A percentile compares a stretch with the other conserved stretches of the same genome.
Conservation (phyloP, 2,113 vertebrate genomes). For the Cryptotis parvus region DNA sequence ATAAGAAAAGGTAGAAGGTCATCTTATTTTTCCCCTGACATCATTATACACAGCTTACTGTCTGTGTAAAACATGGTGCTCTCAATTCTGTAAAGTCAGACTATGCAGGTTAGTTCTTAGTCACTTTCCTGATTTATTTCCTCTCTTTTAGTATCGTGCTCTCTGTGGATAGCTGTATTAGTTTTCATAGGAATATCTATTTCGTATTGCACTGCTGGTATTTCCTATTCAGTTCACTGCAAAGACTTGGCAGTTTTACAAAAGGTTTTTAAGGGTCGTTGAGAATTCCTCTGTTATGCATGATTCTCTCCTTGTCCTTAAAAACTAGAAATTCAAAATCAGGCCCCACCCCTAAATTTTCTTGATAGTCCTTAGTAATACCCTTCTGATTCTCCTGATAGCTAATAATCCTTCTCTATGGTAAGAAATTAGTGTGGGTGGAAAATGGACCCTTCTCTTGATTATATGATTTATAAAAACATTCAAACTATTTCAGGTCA, state of each 20-base stretch:
- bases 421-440: not conserved
- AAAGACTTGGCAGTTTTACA: not conserved
- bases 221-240: not conserved
- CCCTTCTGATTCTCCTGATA: not conserved
- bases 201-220: not conserved
- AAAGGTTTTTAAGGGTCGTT: not conserved
- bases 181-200: rapidly evolving
- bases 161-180: not conserved
- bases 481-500: not conserved
- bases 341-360: not conserved
- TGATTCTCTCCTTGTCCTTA: not conserved
- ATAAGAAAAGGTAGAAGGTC: too few species aligned
- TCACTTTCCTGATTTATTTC: not conserved
- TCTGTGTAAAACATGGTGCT: not conserved
- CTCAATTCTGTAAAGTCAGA: not conserved
- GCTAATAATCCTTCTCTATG: not conserved
- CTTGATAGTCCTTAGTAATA: not conserved
- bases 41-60: not conserved
- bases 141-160: not conserved
- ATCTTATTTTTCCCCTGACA: not conserved
- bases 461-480: not conserved
- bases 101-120: not conserved
- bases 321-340: not conserved
- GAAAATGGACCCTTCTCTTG: not conserved
- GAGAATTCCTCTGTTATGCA: not conserved